These are phyloP conservation scores for Acanthosepion pharaonis DNA, from an alignment of 2,888 invertebrate species.

Conservation along the genomic window DNA sequence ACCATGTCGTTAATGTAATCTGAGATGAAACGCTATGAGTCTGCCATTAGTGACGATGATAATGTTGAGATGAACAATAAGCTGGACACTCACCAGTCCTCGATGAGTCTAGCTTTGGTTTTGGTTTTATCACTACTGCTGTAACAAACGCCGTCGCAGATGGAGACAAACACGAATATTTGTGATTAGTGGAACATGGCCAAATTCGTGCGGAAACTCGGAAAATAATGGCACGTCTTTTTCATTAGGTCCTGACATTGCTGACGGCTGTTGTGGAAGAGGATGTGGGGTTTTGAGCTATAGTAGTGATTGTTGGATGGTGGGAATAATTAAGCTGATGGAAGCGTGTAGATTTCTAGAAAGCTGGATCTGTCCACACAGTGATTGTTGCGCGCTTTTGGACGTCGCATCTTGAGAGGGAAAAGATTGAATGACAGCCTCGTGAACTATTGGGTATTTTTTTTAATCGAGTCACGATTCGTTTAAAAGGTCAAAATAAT, in stretches of 20 bases:
- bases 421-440: not conserved
- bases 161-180: constrained; percentile 33
- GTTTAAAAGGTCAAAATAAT: not conserved
- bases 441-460: not conserved
- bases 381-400: not conserved
- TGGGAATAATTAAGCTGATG: not conserved
- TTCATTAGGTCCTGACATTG: not conserved
- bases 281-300: not conserved
- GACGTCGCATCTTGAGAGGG: not conserved
- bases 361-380: not conserved
- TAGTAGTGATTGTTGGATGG: not conserved
- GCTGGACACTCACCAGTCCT: not conserved
- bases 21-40: too few species aligned
- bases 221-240: constrained; percentile 16
- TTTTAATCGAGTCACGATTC: not conserved
- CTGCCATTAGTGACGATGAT: not conserved
- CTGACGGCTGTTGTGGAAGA: not conserved
- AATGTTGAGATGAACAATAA: too few species aligned
- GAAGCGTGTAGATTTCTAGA: not conserved
- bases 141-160: not conserved
- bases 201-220: not conserved
- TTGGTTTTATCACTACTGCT: not conserved
- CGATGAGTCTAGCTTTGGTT: not conserved
- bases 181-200: constrained; percentile 12
- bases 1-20: too few species aligned